Percentiles rank a stretch among this genome's conserved stretches.
These are phyloP conservation scores for Gadopsis marmoratus DNA, from an alignment of 2,797 vertebrate genomes.

Conservation along the genomic window DNA sequence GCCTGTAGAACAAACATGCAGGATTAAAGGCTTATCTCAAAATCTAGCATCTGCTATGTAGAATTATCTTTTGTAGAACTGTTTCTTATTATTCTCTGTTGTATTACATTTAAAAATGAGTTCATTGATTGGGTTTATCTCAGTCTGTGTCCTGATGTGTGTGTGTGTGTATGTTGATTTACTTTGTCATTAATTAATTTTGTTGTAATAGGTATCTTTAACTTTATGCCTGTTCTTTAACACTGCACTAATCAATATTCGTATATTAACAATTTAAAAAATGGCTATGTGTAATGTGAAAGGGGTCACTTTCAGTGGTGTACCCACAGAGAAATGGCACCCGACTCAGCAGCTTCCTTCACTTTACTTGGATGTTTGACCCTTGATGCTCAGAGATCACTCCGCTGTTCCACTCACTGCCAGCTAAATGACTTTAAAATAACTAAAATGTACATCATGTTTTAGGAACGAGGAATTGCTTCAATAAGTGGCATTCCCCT, in stretches of 20 bases:
- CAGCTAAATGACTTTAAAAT: not conserved
- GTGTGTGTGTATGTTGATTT: too few species aligned
- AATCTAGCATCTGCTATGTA: not conserved
- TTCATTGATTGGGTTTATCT: not conserved
- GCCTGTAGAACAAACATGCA: slow-evolving; percentile 25
- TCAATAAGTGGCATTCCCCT: not conserved
- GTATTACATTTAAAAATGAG: not conserved
- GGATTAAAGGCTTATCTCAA: slow-evolving; percentile 48
- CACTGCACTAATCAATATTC: too few species aligned
- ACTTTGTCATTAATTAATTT: too few species aligned
- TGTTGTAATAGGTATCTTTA: too few species aligned
- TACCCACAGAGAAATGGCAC: too few species aligned
- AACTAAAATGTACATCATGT: not conserved
- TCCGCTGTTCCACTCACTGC: not conserved
- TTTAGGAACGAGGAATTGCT: not conserved
- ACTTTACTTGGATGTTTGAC: not conserved
- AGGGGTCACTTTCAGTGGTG: too few species aligned
- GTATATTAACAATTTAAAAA: too few species aligned
- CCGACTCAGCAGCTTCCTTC: not conserved
- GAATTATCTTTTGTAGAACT: slow-evolving; percentile 15
- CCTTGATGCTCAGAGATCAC: not conserved
- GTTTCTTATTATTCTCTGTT: not conserved
- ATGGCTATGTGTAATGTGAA: too few species aligned
- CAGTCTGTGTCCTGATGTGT: too few species aligned
- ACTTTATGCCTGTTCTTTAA: too few species aligned